A percentile compares a stretch with the other conserved stretches of the same genome.
These are phyloP conservation scores for Drosophila neutralis DNA, from an alignment of 2,888 invertebrate species.

Conservation along the genomic window DNA sequence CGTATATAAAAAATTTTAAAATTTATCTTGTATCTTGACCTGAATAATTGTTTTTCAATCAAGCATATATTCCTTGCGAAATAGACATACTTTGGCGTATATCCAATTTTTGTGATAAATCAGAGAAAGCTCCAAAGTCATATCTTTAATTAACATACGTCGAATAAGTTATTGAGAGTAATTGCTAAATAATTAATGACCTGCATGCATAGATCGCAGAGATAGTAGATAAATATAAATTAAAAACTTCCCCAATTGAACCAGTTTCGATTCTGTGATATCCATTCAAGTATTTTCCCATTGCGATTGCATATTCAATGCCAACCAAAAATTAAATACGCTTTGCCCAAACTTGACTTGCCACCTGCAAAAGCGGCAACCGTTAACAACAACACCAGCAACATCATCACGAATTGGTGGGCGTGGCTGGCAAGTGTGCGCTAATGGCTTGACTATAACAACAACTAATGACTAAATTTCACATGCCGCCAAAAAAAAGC, in stretches of 20 bases:
- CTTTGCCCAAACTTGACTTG: constrained; percentile 19
- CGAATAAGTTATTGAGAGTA: background rate
- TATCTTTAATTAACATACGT: background rate
- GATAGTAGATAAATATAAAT: background rate
- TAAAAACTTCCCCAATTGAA: constrained; percentile 26
- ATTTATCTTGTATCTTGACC: background rate
- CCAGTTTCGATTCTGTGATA: constrained; percentile 47
- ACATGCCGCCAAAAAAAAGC: constrained; percentile 50
- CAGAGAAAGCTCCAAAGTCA: background rate
- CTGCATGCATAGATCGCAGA: constrained; percentile 2
- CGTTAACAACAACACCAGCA: constrained; percentile 31
- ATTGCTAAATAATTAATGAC: constrained; percentile 4
- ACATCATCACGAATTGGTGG: constrained; percentile 52
- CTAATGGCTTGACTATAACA: constrained; percentile 70
- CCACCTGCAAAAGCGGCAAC: constrained; percentile 26
- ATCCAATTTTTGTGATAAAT: background rate
- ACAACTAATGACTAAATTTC: constrained; percentile 79
- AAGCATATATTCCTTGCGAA: background rate
- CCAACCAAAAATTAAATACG: constrained; percentile 51
- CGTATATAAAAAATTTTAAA: background rate
- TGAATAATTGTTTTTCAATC: background rate
- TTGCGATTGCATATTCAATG: constrained; percentile 54
- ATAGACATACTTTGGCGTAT: background rate
- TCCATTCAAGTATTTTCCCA: constrained; percentile 28
- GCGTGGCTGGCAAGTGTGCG: constrained; percentile 71